Evolutionary conservation across 2,797 vertebrate genomes (phyloP).

Genomic region (Anguilla obscura): DNA sequence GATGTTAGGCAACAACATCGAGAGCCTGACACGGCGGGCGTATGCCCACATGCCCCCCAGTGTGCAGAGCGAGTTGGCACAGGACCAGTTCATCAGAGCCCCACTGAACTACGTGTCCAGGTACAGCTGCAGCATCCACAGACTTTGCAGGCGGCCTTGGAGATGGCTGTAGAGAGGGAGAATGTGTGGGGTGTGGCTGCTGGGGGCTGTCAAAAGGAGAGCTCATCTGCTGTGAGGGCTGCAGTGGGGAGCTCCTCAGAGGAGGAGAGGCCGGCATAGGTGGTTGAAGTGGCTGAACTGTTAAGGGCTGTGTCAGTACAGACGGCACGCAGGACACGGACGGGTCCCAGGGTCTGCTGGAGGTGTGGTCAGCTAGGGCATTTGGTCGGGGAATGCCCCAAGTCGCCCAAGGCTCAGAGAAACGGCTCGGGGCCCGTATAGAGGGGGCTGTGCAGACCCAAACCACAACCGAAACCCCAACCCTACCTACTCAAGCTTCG

Average conservation of each 20-base stretch:
- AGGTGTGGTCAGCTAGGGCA: conserved; percentile 24
- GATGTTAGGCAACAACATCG: conserved; percentile 25
- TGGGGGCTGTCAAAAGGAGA: background rate
- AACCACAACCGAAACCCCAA: background rate
- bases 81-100: conserved; percentile 33
- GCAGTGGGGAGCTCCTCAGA: background rate
- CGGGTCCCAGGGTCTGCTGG: conserved; percentile 21
- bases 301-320: conserved; percentile 23
- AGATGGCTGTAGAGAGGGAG: conserved; percentile 29
- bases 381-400: conserved; percentile 13
- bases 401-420: background rate
- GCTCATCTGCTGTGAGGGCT: background rate
- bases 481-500: background rate
- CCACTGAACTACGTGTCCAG: conserved; percentile 22
- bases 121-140: conserved; percentile 8
- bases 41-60: conserved; percentile 29
- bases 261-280: conserved; percentile 23
- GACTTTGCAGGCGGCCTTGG: conserved; percentile 11
- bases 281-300: conserved; percentile 25
- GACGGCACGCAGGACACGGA: background rate
- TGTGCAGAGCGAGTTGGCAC: conserved; percentile 32
- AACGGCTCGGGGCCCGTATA: conserved; percentile 14
- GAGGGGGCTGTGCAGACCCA: conserved; percentile 15
- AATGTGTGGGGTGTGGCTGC: background rate
- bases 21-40: conserved; percentile 15